These are phyloP conservation scores for Gari tellinella DNA, from an alignment of 2,888 invertebrate species.

Conservation along the genomic window DNA sequence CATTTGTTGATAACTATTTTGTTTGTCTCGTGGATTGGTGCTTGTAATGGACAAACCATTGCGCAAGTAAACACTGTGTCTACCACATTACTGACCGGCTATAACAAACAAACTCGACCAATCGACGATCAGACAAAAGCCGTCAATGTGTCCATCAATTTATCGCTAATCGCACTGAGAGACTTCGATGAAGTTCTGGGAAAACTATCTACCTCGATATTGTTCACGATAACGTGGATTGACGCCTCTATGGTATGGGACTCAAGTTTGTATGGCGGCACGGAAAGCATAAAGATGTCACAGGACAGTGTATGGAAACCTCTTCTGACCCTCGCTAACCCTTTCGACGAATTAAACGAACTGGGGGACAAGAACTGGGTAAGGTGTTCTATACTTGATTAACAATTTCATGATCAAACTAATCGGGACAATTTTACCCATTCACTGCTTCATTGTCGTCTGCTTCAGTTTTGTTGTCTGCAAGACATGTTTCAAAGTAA, in stretches of 20 bases:
- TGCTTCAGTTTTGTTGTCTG: too few relatives aligned
- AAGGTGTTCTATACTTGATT: slow-evolving; percentile 1
- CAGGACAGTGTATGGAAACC: slow-evolving; percentile 4
- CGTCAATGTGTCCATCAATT: neutral
- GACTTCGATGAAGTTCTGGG: slow-evolving; percentile 9
- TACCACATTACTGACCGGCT: slow-evolving; percentile 8
- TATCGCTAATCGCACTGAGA: slow-evolving; percentile 12
- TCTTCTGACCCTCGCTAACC: too few relatives aligned
- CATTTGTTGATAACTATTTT: too few relatives aligned
- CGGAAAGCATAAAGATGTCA: slow-evolving; percentile 6
- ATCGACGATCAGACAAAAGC: slow-evolving; percentile 10
- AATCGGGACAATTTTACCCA: too few relatives aligned
- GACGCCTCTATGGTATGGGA: slow-evolving; percentile 12
- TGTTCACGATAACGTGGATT: slow-evolving; percentile 8
- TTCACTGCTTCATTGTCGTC: too few relatives aligned
- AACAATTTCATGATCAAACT: too few relatives aligned
- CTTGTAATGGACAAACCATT: too few relatives aligned
- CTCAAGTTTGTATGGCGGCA: slow-evolving; percentile 7
- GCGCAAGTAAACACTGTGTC: too few relatives aligned
- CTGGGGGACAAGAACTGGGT: too few relatives aligned
- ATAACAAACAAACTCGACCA: slow-evolving; percentile 15
- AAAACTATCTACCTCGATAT: slow-evolving; percentile 10
- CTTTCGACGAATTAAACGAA: too few relatives aligned
- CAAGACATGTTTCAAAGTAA: too few relatives aligned
- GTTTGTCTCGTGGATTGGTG: too few relatives aligned